These are phyloP conservation scores for Tetrax tetrax DNA, from an alignment of 2,113 vertebrate genomes.

Conservation along the genomic window DNA sequence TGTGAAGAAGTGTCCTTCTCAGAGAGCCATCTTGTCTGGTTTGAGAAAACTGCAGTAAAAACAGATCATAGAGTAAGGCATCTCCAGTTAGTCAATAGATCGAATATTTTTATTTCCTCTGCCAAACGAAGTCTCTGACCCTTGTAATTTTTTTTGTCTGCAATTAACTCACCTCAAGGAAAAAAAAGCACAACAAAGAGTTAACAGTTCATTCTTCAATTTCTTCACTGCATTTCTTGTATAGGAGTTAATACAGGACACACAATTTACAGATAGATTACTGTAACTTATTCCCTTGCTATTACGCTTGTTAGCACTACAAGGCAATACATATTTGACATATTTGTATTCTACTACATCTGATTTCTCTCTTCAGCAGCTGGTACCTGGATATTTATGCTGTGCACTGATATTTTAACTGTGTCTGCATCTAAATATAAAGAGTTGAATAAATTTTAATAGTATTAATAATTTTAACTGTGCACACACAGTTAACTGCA, in stretches of 20 bases:
- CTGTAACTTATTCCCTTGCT: not conserved
- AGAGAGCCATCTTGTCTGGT: not conserved
- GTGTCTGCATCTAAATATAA: not conserved
- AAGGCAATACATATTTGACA: not conserved
- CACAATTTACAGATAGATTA: not conserved
- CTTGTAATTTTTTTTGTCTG: not conserved
- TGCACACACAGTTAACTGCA: not conserved
- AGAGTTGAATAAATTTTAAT: slow-evolving; percentile 27
- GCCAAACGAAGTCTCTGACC: not conserved
- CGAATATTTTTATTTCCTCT: not conserved
- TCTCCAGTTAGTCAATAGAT: not conserved
- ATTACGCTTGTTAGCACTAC: not conserved
- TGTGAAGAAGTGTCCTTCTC: not conserved
- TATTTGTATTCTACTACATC: not conserved
- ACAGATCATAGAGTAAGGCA: not conserved
- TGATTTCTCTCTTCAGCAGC: slow-evolving; percentile 3
- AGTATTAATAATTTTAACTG: not conserved
- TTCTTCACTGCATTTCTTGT: not conserved
- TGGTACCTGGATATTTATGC: slow-evolving; percentile 5
- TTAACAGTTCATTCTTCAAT: not conserved
- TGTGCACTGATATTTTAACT: slow-evolving; percentile 11
- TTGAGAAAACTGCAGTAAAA: not conserved
- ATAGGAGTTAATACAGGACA: not conserved
- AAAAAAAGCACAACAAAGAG: not conserved
- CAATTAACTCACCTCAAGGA: not conserved